Conservation (phyloP, 2,113 vertebrate species). For the Bufo gargarizans region DNA sequence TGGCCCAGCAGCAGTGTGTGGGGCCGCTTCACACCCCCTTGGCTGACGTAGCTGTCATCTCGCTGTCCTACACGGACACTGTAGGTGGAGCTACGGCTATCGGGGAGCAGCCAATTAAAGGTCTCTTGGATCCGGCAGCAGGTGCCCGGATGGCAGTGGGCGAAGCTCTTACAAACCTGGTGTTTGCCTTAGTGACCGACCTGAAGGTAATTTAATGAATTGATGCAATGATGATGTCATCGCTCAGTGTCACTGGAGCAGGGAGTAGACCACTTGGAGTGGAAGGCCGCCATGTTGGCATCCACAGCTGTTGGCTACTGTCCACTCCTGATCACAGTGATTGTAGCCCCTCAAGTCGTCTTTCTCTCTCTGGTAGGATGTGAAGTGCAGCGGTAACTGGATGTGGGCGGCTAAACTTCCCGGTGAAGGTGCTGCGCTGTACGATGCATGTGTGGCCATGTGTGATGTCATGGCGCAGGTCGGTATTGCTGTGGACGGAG, state of each 20-base stretch:
- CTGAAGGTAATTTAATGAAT: constrained; percentile 73
- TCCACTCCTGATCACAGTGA: background rate
- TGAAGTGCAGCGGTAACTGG: constrained; percentile 94
- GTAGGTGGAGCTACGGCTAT: constrained; percentile 86
- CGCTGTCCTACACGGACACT: constrained; percentile 82
- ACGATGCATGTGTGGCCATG: constrained; percentile 86
- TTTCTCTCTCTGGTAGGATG: constrained; percentile 73
- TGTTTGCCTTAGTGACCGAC: constrained; percentile 84
- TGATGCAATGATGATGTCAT: background rate
- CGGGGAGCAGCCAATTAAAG: constrained; percentile 93
- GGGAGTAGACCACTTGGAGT: background rate
- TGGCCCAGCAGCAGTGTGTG: constrained; percentile 95
- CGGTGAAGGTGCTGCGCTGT: constrained; percentile 82
- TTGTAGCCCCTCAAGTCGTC: background rate
- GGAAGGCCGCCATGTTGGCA: background rate
- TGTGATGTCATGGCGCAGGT: constrained; percentile 82
- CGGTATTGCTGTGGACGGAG: constrained; percentile 88
- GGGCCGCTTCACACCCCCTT: constrained; percentile 91
- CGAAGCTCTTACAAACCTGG: constrained; percentile 90
- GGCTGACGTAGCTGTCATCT: constrained; percentile 89
- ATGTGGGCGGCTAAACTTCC: constrained; percentile 93
- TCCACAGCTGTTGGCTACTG: background rate
- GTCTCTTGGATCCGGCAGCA: constrained; percentile 79
- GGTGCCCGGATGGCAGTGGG: constrained; percentile 87
- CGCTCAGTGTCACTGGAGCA: too few species aligned